These are phyloP conservation scores for Noctuana brunneofusca DNA, from an alignment of 2,888 invertebrate species.

Conservation along the genomic window DNA sequence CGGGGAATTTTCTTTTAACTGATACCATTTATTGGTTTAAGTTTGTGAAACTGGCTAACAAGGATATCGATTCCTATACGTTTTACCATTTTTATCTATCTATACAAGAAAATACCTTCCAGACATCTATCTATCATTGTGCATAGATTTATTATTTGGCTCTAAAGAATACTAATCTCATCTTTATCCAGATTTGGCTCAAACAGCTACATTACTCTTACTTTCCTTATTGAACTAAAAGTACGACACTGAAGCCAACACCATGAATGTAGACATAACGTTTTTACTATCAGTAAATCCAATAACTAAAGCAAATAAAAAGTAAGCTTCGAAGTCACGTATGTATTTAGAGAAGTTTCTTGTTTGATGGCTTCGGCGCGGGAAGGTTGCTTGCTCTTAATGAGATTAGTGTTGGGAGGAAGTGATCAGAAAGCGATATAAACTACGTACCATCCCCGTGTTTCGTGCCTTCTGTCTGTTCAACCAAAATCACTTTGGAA, in stretches of 20 bases:
- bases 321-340: constrained; percentile 41
- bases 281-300: constrained; percentile 8
- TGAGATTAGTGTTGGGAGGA: constrained; percentile 32
- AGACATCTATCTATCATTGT: neutral
- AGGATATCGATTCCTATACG: neutral
- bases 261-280: neutral
- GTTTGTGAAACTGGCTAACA: constrained; percentile 1
- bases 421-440: constrained; percentile 13
- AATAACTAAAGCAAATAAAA: constrained; percentile 4
- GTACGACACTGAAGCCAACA: neutral
- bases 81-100: neutral
- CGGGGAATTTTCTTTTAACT: neutral
- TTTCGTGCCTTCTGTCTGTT: constrained; percentile 2
- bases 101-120: neutral
- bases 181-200: neutral
- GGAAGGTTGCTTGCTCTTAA: constrained; percentile 40
- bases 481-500: constrained; percentile 65
- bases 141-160: neutral
- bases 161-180: neutral
- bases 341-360: constrained; percentile 45
- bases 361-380: constrained; percentile 44
- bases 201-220: neutral
- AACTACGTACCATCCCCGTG: constrained; percentile 8
- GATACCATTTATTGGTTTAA: neutral
- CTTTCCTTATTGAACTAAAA: neutral